Evolutionary conservation across 2,113 vertebrate genomes (phyloP), one percentile per base, ranked within the genome.

Genomic region (Stomatorhinus ivindoensis): DNA sequence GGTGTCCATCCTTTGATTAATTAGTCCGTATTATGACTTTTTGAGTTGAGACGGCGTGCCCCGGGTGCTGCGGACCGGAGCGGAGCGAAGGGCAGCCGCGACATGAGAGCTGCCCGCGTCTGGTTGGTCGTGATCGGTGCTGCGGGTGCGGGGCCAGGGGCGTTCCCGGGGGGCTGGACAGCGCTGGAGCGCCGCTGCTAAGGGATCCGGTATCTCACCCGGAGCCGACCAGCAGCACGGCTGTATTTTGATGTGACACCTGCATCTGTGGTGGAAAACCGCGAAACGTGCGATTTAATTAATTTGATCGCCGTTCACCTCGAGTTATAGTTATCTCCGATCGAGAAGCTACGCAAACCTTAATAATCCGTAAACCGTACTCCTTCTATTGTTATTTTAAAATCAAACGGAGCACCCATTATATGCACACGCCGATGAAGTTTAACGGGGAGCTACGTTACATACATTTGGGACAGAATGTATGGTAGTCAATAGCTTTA

Each of bases 101-200:
- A 93, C 89, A 96, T 95, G 95, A 95, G 92, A 94, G 92, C 89
- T 92, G 90, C 91, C 86, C 91, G 90, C 91, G 91, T 90, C 90
- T 91, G 89, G 91, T 92, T 92, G 90, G 92, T 91, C 82, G 91
- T 73, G 90, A 90, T 94, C 89, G 92, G 92, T 92, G 91, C 90
- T 87, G 92, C 90, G 93, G 94, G 93, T 95, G 94, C 94, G 92
- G 93, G 94, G 92, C 93, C 93, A 95, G 93, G 95, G 95, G 94
- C 93, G 94, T 94, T 92, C 92, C 94, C 94, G 92, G 89, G 93
- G 92, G 93, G 93, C 90, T 90, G 94, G 92, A 92, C 92, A 92
- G 89, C 91, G 93, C 87, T 92, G 93, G 94, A 94, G 90, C 92
- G 87, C 91, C 92, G 90, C 91, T 93, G 92, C 92, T 92, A 89